A percentile compares a stretch with the other conserved stretches of the same genome.
phyloP scores from a whole-genome alignment of 1,140 invertebrate genomes.

The Maniola jurtina region DNA sequence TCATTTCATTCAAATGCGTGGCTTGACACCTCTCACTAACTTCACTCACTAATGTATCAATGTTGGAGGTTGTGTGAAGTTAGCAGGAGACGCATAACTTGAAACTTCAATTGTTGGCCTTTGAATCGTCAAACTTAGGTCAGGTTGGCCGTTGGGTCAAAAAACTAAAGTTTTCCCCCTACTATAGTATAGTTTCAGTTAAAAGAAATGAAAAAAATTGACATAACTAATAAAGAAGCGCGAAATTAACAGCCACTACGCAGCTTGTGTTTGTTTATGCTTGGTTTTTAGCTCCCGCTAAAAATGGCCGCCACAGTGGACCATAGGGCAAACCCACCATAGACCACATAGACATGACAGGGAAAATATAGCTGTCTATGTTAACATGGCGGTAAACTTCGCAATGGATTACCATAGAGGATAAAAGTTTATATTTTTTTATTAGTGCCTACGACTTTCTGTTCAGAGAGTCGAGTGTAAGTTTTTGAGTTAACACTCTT shows the following conservation, averaged over 20 bases:
- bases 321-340: conserved; percentile 10
- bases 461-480: too few species aligned
- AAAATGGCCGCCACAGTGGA: conserved; percentile 31
- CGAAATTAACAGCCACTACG: conserved; percentile 44
- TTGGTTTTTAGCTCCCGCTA: conserved; percentile 50
- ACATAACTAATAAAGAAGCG: conserved; percentile 20
- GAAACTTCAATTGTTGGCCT: too few species aligned
- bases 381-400: conserved; percentile 1
- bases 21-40: too few species aligned
- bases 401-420: background rate
- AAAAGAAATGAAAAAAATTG: conserved; percentile 10
- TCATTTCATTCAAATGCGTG: too few species aligned
- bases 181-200: too few species aligned
- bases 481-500: too few species aligned
- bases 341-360: background rate
- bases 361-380: conserved; percentile 1
- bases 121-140: too few species aligned
- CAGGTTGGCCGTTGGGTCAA: too few species aligned
- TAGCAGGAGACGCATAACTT: too few species aligned
- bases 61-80: too few species aligned
- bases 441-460: background rate
- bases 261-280: conserved; percentile 62
- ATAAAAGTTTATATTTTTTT: conserved; percentile 4
- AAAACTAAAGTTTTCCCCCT: too few species aligned
- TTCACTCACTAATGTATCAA: too few species aligned